Evolutionary conservation across 2,113 vertebrate species (phyloP), one percentile per base, ranked within the genome.

Genomic region (Hippocampus barbouri): DNA sequence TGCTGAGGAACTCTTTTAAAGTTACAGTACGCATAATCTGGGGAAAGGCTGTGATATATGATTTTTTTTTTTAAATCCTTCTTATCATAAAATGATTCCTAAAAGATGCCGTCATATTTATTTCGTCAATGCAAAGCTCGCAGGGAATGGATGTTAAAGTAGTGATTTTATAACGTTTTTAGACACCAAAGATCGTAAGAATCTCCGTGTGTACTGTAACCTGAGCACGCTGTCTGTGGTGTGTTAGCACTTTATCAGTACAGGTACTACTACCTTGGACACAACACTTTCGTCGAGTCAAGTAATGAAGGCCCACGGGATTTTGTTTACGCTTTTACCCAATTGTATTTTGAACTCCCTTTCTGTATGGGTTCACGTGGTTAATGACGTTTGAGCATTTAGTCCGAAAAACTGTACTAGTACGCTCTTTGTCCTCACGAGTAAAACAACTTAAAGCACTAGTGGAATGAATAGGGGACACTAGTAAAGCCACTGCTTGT

Each of bases 191-290:
- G 81, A 66, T 34, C 63, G 59, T 61, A 9, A 15, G 53, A 56
- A 18, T 64, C 75, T 77, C 23, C 38, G 73, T 68, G 79, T 69
- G 72, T 82, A 72, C 78, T 84, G 81, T 82, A 82, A 82, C 71
- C 84, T 72, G 83, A 82, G 80, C 81, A 72, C 83, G 69, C 69
- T 66, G 83, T 83, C 84, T 79, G 86, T 88, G 87, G 86, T 84
- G 87, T 83, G 80, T 86, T 86, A 91, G 92, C 92, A 93, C 92
- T 93, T 93, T 92, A 93, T 89, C 79, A 77, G 84, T 84, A 89
- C 79, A 86, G 84, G 88, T 90, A 89, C 86, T 90, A 89, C 86
- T 87, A 89, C 80, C 85, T 89, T 80, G 68, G 81, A 87, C 75
- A 85, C 83, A 38, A 77, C 70, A 85, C 73, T 59, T 59, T 59